A percentile compares a stretch with the other conserved stretches of the same genome.
Conservation (phyloP, 2,888 invertebrate genomes). For the Cataglyphis altisquamis region DNA sequence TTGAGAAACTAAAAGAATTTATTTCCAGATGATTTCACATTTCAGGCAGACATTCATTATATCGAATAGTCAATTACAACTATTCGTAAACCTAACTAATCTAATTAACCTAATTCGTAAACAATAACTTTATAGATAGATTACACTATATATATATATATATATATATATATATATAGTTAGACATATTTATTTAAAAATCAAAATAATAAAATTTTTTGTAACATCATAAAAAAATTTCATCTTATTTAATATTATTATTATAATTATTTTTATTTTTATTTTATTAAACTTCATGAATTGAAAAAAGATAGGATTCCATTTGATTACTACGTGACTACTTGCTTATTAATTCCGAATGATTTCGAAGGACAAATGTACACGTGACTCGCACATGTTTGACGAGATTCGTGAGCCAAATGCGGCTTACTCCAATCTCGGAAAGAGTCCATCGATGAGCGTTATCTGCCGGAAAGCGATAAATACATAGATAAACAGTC, state of each 20-base stretch:
- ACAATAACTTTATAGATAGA: neutral
- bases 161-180: neutral
- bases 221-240: neutral
- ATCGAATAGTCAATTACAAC: slow-evolving; percentile 12
- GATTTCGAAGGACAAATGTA: neutral
- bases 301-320: neutral
- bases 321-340: neutral
- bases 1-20: slow-evolving; percentile 44
- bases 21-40: neutral
- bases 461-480: slow-evolving; percentile 57
- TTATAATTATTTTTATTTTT: too few species aligned
- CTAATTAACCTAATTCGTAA: too few species aligned
- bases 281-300: too few species aligned
- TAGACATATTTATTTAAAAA: neutral
- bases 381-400: slow-evolving; percentile 15
- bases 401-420: neutral
- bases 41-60: slow-evolving; percentile 18
- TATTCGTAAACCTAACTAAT: neutral
- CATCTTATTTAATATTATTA: neutral
- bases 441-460: neutral
- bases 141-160: neutral
- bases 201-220: neutral
- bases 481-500: slow-evolving; percentile 58
- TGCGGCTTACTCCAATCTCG: neutral
- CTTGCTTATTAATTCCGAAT: neutral